These are phyloP conservation scores for Drosophila algonquin DNA, from an alignment of 2,888 invertebrate genomes.

Conservation along the genomic window DNA sequence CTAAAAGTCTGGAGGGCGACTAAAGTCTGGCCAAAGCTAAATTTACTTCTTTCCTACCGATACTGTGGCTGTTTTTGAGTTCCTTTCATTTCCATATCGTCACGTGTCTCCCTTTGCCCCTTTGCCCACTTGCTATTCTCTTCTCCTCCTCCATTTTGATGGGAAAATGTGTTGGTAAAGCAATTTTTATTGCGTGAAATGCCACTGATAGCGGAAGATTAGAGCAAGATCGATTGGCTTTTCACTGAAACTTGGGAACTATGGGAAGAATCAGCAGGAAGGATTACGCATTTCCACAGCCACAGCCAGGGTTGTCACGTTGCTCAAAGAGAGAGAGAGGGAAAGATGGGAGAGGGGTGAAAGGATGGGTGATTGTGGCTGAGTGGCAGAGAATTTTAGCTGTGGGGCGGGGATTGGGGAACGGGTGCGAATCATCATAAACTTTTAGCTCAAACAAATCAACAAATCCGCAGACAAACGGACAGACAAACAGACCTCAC, in stretches of 20 bases:
- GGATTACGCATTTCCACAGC: slow-evolving; percentile 2
- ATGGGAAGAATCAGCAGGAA: slow-evolving; percentile 4
- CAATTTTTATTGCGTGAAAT: slow-evolving; percentile 17
- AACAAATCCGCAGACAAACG: slow-evolving; percentile 23
- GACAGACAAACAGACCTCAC: slow-evolving; percentile 17
- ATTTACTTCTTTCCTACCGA: slow-evolving; percentile 20
- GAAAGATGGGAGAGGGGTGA: too few relatives aligned
- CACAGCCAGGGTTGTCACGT: neutral
- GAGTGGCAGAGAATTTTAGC: too few relatives aligned
- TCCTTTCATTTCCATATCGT: too few relatives aligned
- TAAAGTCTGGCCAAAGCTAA: slow-evolving; percentile 19
- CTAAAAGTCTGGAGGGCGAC: slow-evolving; percentile 12
- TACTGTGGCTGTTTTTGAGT: neutral
- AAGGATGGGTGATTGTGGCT: too few relatives aligned
- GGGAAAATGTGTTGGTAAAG: slow-evolving; percentile 29
- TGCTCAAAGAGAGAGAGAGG: too few relatives aligned
- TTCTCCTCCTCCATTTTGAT: slow-evolving; percentile 2
- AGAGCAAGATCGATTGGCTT: too few relatives aligned
- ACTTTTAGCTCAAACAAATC: slow-evolving; percentile 37
- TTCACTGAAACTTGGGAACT: slow-evolving; percentile 10
- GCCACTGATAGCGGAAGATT: neutral
- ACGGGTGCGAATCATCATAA: slow-evolving; percentile 1
- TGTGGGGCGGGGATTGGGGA: too few relatives aligned
- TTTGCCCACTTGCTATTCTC: neutral
- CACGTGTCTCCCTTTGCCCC: slow-evolving; percentile 10